Conservation (phyloP, 2,888 invertebrate genomes). For the Drosophila fulvimacula region DNA sequence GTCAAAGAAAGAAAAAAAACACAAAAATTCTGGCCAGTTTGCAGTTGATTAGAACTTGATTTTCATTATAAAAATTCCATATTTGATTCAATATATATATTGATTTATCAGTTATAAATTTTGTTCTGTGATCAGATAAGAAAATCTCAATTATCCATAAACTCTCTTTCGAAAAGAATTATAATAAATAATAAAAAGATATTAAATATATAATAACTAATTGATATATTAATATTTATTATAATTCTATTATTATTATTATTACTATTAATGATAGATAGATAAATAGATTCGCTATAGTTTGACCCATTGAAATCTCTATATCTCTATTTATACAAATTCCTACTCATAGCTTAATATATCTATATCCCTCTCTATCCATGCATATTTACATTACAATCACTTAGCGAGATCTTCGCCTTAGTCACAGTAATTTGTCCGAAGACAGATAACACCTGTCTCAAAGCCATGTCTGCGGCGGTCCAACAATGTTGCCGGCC, state of each 20-base stretch:
- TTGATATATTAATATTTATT: too few species aligned
- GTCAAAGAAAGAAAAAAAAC: not conserved
- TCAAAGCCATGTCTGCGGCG: not conserved
- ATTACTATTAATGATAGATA: too few species aligned
- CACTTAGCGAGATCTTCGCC: not conserved
- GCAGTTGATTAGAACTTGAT: not conserved
- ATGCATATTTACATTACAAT: not conserved
- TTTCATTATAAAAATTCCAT: not conserved
- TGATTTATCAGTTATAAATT: not conserved
- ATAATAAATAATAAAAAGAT: too few species aligned
- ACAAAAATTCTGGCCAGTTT: not conserved
- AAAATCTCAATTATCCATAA: too few species aligned
- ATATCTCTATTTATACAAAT: not conserved
- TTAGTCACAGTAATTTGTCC: not conserved
- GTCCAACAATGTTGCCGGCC: conserved; percentile 14
- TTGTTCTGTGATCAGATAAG: not conserved
- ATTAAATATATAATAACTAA: too few species aligned
- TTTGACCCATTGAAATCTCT: not conserved
- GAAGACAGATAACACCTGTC: conserved; percentile 8
- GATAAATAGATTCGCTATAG: too few species aligned
- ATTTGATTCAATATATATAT: not conserved
- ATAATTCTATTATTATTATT: too few species aligned
- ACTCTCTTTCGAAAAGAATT: too few species aligned
- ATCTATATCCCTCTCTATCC: not conserved
- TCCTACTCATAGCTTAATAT: not conserved